Evolutionary conservation across 1,140 invertebrate genomes (phyloP).

Genomic region (Drosophila funebris): DNA sequence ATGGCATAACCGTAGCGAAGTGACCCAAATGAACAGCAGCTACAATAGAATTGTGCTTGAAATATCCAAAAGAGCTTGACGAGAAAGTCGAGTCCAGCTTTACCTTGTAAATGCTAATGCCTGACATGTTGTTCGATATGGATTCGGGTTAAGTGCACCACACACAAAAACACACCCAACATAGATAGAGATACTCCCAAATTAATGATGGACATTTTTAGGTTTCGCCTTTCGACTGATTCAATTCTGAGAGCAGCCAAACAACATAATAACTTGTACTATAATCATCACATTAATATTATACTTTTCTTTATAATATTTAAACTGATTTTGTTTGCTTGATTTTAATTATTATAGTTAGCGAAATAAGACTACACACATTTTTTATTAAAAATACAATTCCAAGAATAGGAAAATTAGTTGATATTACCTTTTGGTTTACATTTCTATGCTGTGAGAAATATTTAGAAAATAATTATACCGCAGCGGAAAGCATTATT

Average conservation of each 20-base stretch:
- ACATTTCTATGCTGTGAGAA: no score
- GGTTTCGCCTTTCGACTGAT: slow-evolving; percentile 12
- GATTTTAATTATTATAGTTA: no score
- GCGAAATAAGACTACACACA: no score
- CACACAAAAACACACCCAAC: not conserved
- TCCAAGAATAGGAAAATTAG: no score
- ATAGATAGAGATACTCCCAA: not conserved
- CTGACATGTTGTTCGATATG: slow-evolving; percentile 31
- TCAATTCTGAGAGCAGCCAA: not conserved
- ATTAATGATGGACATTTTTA: slow-evolving; percentile 27
- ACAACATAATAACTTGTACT: no score
- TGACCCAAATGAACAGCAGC: slow-evolving; percentile 59
- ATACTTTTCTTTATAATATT: no score
- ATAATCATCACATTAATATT: not conserved
- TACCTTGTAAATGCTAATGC: slow-evolving; percentile 34
- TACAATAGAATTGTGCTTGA: slow-evolving; percentile 26
- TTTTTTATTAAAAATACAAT: no score
- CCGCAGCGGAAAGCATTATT: no score
- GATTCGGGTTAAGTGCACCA: slow-evolving; percentile 39
- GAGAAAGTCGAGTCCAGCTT: slow-evolving; percentile 23
- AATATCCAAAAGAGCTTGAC: slow-evolving; percentile 27
- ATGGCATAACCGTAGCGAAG: slow-evolving; percentile 58
- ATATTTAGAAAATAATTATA: no score
- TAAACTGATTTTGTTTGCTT: no score
- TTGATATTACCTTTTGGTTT: no score